These are phyloP conservation scores for Criorhina ranunculi DNA, from an alignment of 2,888 invertebrate species.

Conservation along the genomic window DNA sequence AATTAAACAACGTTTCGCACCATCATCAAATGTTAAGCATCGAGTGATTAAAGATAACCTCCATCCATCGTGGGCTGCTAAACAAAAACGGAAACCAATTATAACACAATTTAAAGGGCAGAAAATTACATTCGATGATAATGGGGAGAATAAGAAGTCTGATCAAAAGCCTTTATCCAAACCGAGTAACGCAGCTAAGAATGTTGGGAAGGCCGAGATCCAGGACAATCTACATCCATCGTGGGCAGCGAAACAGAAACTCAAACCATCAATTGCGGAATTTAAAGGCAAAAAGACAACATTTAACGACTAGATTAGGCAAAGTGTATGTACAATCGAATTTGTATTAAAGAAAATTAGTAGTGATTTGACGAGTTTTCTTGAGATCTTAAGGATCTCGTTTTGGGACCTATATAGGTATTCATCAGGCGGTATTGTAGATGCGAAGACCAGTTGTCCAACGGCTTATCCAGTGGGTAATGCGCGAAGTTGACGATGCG, in stretches of 20 bases:
- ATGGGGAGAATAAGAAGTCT: slow-evolving; percentile 22
- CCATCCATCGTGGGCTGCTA: slow-evolving; percentile 77
- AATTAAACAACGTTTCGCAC: slow-evolving; percentile 1
- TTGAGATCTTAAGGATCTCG: no score
- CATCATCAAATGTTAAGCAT: neutral
- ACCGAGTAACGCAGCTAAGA: slow-evolving; percentile 2
- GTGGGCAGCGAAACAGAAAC: slow-evolving; percentile 82
- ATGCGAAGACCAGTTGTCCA: no score
- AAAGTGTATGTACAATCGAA: neutral
- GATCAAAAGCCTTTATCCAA: neutral
- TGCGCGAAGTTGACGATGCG: no score
- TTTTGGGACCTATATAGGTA: no score
- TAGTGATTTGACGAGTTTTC: no score
- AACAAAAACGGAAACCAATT: slow-evolving; percentile 70
- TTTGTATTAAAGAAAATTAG: neutral
- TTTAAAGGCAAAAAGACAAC: slow-evolving; percentile 82
- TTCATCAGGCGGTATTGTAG: no score
- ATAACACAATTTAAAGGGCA: slow-evolving; percentile 70
- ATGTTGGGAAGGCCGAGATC: neutral
- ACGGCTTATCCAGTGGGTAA: no score
- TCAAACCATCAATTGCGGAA: slow-evolving; percentile 79
- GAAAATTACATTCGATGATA: slow-evolving; percentile 70
- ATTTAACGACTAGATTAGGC: slow-evolving; percentile 79
- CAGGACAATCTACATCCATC: slow-evolving; percentile 81
- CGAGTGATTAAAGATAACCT: slow-evolving; percentile 33